Evolutionary conservation across 2,888 invertebrate genomes (phyloP).

Genomic region (Serripes groenlandicus): DNA sequence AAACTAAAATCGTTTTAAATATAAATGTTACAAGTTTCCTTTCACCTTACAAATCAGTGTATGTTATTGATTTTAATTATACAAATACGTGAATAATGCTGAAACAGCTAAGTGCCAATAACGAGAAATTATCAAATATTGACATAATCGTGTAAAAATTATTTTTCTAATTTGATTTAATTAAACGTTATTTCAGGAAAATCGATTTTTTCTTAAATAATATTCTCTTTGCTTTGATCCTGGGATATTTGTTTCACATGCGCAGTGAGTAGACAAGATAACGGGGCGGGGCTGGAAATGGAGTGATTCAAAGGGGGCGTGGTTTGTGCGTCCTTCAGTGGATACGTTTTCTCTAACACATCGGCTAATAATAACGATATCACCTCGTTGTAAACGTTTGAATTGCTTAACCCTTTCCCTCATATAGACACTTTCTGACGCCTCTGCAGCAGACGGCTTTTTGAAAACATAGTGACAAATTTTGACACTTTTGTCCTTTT

Average conservation of each 20-base stretch:
- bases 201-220: conserved; percentile 2
- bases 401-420: too few relatives aligned
- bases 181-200: conserved; percentile 17
- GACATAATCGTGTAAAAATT: conserved; percentile 29
- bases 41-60: not conserved
- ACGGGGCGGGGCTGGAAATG: conserved; percentile 1
- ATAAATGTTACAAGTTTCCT: not conserved
- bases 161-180: conserved; percentile 38
- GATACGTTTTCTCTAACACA: not conserved
- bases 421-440: too few relatives aligned
- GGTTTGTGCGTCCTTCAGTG: not conserved
- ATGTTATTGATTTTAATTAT: conserved; percentile 5
- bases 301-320: conserved; percentile 1
- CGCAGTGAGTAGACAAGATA: conserved; percentile 26
- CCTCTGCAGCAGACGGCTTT: too few relatives aligned
- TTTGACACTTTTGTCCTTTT: too few relatives aligned
- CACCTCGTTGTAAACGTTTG: too few relatives aligned
- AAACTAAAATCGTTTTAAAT: not conserved
- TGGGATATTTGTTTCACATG: conserved; percentile 7
- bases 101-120: conserved; percentile 22
- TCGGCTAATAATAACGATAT: not conserved
- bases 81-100: conserved; percentile 9
- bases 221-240: conserved; percentile 10
- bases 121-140: conserved; percentile 30
- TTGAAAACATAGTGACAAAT: too few relatives aligned